A percentile compares a stretch with the other conserved stretches of the same genome.
Conservation (phyloP, 92 coral and sea anemone genomes). For the Paramuricea clavata region DNA sequence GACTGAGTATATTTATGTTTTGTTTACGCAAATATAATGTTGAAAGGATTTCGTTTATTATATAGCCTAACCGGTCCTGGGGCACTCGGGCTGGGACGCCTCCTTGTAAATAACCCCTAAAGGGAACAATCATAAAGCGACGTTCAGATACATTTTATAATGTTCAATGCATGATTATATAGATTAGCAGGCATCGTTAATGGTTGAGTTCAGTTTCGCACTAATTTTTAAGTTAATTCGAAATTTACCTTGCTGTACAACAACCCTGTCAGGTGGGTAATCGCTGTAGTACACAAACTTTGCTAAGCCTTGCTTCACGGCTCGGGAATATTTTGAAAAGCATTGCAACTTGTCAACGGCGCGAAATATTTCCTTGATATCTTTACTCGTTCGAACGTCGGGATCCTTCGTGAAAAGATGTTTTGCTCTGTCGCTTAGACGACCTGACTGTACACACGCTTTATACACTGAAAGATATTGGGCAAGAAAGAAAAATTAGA, state of each 20-base stretch:
- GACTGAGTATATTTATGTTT: no score
- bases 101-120: no score
- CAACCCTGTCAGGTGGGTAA: conserved; percentile 72
- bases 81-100: no score
- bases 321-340: conserved; percentile 77
- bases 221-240: no score
- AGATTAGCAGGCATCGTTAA: no score
- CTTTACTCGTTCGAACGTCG: conserved; percentile 73
- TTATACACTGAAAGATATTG: conserved; percentile 72
- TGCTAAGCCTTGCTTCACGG: conserved; percentile 75
- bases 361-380: conserved; percentile 70
- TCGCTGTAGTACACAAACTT: conserved; percentile 80
- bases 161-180: no score
- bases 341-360: conserved; percentile 82
- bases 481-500: background rate
- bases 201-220: no score
- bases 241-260: conserved; percentile 86
- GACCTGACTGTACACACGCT: conserved; percentile 71
- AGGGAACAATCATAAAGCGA: no score
- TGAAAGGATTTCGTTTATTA: no score
- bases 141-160: no score
- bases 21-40: no score
- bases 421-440: conserved; percentile 75
- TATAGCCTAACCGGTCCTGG: no score
- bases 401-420: conserved; percentile 73